Evolutionary conservation across 2,888 invertebrate genomes (phyloP), one percentile per base, ranked within the genome.

Genomic region (Tenthredo livida): DNA sequence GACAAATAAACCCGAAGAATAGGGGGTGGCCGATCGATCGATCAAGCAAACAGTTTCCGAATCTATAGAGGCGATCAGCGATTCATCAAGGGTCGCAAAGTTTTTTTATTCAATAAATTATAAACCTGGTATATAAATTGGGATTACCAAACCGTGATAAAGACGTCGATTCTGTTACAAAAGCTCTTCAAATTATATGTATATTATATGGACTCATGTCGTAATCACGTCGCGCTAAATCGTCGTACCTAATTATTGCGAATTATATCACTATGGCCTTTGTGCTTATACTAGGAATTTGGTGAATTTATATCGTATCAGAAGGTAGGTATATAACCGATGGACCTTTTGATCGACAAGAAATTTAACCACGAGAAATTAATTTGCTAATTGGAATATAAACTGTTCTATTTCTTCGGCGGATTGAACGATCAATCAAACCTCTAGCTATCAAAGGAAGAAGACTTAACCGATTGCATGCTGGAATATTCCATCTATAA

Each of bases 21-120:
- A 54, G 54, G 7, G 54, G n/a, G 7, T 25, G 21, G 61, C 61
- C 37, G 15, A 70, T 37, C 33, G 70, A n/a, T 25, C 70, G 33
- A 70, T 37, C 33, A 29, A n/a, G 43, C 75, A 75, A 75, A 47
- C 47, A 75, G 12, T 75, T 47, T 25, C n/a, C 75, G 3, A 75
- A 40, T 75, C 12, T 0, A 75, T 0, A 75, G 17, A 9, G 21
- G 9, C 43, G 21, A 6, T 75, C 25, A 40, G 43, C 21, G 75
- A 75, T 75, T 75, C 47, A 47, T 17, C 12, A 15, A 25, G 25
- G 21, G 21, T 67, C 17, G 54, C 3, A 33, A 25, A 67, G 29
- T 29, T 67, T 29, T 29, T 29, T 12, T 12, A 3, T 75, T 37
- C 37, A 7, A 70, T 33, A 37, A 33, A 29, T 7, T n/a, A 15